Conservation (phyloP, 1,140 invertebrate genomes). For the Neodiprion lecontei region DNA sequence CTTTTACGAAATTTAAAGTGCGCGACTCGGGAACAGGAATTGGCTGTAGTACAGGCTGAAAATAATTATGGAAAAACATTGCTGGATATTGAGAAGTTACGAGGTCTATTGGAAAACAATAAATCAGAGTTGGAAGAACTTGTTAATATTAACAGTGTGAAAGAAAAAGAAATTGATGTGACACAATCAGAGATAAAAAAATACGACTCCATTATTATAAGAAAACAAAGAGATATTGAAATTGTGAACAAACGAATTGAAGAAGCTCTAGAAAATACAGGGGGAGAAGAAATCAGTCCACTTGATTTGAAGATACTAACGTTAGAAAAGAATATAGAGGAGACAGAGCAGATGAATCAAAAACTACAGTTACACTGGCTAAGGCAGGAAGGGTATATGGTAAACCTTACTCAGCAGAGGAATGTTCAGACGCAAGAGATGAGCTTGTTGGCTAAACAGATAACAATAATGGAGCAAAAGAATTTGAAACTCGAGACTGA, state of each 20-base stretch:
- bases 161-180: conserved; percentile 64
- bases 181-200: conserved; percentile 51
- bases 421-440: conserved; percentile 71
- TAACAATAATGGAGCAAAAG: conserved; percentile 78
- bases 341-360: conserved; percentile 66
- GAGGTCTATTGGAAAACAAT: conserved; percentile 48
- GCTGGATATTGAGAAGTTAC: conserved; percentile 68
- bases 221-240: conserved; percentile 64
- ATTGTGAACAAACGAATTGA: conserved; percentile 65
- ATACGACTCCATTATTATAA: conserved; percentile 46
- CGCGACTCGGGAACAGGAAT: conserved; percentile 61
- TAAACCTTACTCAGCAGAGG: conserved; percentile 70
- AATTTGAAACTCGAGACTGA: conserved; percentile 72
- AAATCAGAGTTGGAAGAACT: conserved; percentile 57
- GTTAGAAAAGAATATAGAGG: conserved; percentile 69
- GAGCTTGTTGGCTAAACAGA: conserved; percentile 73
- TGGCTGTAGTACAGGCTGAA: conserved; percentile 67
- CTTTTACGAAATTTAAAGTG: conserved; percentile 58
- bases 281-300: conserved; percentile 56
- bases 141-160: conserved; percentile 57
- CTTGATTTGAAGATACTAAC: conserved; percentile 65
- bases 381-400: conserved; percentile 73
- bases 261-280: conserved; percentile 48
- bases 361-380: conserved; percentile 76
- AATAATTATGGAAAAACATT: conserved; percentile 68